Base-by-base conservation (phyloP, 2,888 invertebrate species). In the Caenorhabditis imperialis region DNA sequence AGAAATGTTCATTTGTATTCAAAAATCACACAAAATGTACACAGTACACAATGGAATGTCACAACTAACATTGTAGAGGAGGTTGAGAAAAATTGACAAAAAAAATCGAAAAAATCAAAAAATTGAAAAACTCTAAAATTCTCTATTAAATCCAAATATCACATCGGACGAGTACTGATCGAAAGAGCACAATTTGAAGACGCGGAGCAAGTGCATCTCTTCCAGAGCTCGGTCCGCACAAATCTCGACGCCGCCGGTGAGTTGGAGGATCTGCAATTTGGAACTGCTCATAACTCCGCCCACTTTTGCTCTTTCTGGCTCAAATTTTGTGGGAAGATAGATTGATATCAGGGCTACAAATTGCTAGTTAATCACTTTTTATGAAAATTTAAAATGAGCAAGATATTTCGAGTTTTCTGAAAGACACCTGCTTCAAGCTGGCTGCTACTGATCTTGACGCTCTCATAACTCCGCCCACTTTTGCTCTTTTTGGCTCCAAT, bases 161-260 rank as follows among this genome's bases (percentile, higher is more conserved):
- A 77, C 57, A 18, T 70, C 48, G 20, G 62, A 57, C 47, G 63
- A 69, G 55, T 72, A 58, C 47, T 50, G 44, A 55, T 78, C 80
- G 30, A 80, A 80, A 1, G 57, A 45, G 3, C 62, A 70, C n/a
- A 74, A 27, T 20, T 77, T 69, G 70, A 80, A 80, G 50, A 78
- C 60, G 16, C 74, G 71, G 6, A 77, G 38, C 37, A 78, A 50
- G 40, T 76, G 78, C 78, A 78, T 75, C 38, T 74, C 69, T 48
- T 80, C 80, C 14, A 75, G 58, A 27, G 62, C 70, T 30, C 74
- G 72, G n/a, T 40, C 65, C 1, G 79, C 77, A 58, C 79, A 79
- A 3, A 73, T 58, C 65, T 79, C 77, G 8, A 79, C 63, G 3
- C 77, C 75, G 12, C 79, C 79, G 8, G 62, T 63, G 6, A 77